Evolutionary conservation across 2,888 invertebrate genomes (phyloP), one percentile per base, ranked within the genome.

Genomic region (Oscheius sp.): DNA sequence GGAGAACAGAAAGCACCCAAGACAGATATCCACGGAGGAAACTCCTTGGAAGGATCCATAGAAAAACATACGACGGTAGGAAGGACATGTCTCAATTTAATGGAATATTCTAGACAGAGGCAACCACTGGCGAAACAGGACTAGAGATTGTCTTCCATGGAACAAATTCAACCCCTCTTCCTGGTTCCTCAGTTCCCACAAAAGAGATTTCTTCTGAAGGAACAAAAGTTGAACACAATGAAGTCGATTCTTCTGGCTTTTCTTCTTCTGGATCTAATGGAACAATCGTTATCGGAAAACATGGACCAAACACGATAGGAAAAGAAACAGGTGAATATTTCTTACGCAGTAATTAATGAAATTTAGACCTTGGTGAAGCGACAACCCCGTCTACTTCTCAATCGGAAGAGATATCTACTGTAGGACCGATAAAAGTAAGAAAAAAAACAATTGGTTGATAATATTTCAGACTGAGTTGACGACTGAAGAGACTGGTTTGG

Each of bases 401-500:
- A 47, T 22, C 12, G 47, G n/a, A 59, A 0, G 32, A 28, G 2
- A 51, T 41, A 8, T 41, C 65, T 20, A 14, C 61, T 14, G 61
- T 24, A 49, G 54, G 32, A n/a, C n/a, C n/a, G n/a, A n/a, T n/a
- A n/a, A n/a, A n/a, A n/a, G n/a, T n/a, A n/a, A n/a, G n/a, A n/a
- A n/a, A n/a, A n/a, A n/a, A n/a, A n/a, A n/a, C n/a, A n/a, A n/a
- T n/a, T n/a, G n/a, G n/a, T n/a, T n/a, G n/a, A n/a, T n/a, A n/a
- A n/a, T 41, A 14, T 17, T 50, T 47, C 28, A 59, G 59, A 44
- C 44, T 44, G 59, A 59, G 28, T 20, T 44, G 33, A 49, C 62
- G 17, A 63, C 63, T 22, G 51, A 14, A 2, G 63, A 64, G 30
- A 54, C 56, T 44, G 68, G 68, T 12, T 36, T 63, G 1, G 65